Base-by-base conservation (phyloP, 2,797 vertebrate species). In the Vireo griseus region DNA sequence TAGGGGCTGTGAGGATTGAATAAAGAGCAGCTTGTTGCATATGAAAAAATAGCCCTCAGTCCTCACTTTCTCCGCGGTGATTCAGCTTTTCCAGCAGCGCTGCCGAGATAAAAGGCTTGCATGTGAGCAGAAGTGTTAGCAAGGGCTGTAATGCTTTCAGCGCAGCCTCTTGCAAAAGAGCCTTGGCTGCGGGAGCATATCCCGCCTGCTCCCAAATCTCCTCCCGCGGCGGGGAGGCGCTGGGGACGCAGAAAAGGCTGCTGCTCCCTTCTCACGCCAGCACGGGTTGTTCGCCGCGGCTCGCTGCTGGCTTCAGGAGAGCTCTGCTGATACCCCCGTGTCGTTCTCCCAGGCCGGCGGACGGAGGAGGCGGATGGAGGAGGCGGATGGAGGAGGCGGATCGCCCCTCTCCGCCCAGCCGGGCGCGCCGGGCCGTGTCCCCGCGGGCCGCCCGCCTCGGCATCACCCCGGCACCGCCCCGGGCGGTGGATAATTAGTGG, bases 281-380 rank as follows among this genome's bases (percentile, higher is more conserved):
- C 87, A 59, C 14, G 26, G 75, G 44, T 94, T 67, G 91, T 25
- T 94, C 71, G 69, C 75, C 92, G 86, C 90, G 78, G 90, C 59
- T 96, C 84, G 63, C 85, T 89, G 92, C 90, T 91, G 87, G 66
- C 92, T 97, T 93, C 63, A 94, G 84, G 52, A 95, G 74, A 96
- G 96, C 96, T 96, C 63, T 86, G 96, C 93, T 90, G 93, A 81
- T 47, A 95, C 90, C 71, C 25, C 82, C 86, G 84, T 61, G 88
- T n/a, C 61, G 78, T 42, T 73, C 81, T 92, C 82, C 16, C 28
- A 1, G 92, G 89, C 96, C 92, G 96, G 79, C 61, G 40, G 40
- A 40, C 17, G 90, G 78, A 72, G 91, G 78, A 69, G 96, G 79
- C 57, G 40, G 40, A 40, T 42, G 90, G 78, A 72, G 91, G 78